Percentiles rank a stretch among this genome's conserved stretches.
Evolutionary conservation across 2,113 vertebrate genomes (phyloP).

Genomic region (Marmota flaviventris): DNA sequence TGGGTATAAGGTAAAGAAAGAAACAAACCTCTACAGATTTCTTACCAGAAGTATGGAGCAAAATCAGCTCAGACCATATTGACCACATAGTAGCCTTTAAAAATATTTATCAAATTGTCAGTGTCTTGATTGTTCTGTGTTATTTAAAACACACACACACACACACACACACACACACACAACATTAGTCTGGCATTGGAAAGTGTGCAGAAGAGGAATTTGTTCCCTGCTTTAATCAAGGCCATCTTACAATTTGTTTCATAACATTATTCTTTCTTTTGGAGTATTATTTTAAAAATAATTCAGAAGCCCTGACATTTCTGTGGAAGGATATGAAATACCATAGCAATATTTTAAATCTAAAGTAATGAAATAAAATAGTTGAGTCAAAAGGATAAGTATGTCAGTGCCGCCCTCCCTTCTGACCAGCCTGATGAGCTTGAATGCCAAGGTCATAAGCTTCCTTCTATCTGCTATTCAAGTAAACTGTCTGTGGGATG

Average conservation of each 20-base stretch:
- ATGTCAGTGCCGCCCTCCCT: background rate
- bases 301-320: conserved; percentile 71
- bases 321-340: conserved; percentile 19
- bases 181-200: conserved; percentile 68
- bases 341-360: conserved; percentile 68
- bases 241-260: conserved; percentile 74
- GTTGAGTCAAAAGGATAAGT: conserved; percentile 59
- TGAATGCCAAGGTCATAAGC: conserved; percentile 46
- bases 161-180: background rate
- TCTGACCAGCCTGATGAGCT: background rate
- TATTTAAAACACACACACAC: background rate
- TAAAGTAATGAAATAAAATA: conserved; percentile 67
- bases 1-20: background rate
- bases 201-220: conserved; percentile 71
- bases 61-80: background rate
- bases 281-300: conserved; percentile 75
- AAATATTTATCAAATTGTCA: conserved; percentile 79
- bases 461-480: background rate
- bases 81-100: conserved; percentile 63
- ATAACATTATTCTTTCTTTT: conserved; percentile 77
- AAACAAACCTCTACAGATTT: background rate
- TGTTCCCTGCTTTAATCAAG: conserved; percentile 79
- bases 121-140: conserved; percentile 77
- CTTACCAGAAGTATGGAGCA: background rate
- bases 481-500: background rate